Percentiles rank a stretch among this genome's conserved stretches.
phyloP scores from a whole-genome alignment of 2,888 invertebrate genomes.

The Ypsolopha scabrella region DNA sequence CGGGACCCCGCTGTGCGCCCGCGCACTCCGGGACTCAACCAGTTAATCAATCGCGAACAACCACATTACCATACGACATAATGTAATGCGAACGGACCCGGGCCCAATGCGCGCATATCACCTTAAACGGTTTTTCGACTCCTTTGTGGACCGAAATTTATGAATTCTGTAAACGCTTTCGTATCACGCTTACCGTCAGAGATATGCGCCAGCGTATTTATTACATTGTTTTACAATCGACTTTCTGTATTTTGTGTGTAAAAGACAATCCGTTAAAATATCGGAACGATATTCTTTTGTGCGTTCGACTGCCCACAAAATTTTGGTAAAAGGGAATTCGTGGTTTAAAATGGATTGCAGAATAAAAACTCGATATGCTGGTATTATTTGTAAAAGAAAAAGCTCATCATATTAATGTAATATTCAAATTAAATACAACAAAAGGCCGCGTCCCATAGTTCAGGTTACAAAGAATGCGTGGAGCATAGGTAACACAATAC shows the following conservation, averaged over 20 bases:
- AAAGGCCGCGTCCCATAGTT: conserved; percentile 52
- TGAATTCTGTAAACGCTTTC: conserved; percentile 51
- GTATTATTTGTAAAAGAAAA: conserved; percentile 15
- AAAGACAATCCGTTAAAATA: conserved; percentile 11
- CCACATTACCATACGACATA: conserved; percentile 68
- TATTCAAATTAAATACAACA: conserved; percentile 62
- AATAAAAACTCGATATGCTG: too few species aligned
- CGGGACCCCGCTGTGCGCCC: conserved; percentile 48
- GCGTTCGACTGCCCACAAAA: too few species aligned
- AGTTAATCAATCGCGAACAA: conserved; percentile 65
- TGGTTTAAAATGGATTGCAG: too few species aligned
- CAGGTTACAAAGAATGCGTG: conserved; percentile 56
- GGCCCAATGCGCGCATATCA: conserved; percentile 31
- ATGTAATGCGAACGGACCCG: conserved; percentile 59
- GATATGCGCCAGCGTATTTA: conserved; percentile 35
- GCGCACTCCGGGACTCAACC: conserved; percentile 34
- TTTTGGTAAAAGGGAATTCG: too few species aligned
- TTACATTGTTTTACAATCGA: conserved; percentile 47
- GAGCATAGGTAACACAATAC: conserved; percentile 57
- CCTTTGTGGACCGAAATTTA: conserved; percentile 64
- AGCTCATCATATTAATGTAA: conserved; percentile 52
- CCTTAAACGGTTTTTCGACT: conserved; percentile 61
- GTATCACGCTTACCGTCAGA: conserved; percentile 43
- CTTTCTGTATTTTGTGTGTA: conserved; percentile 34
- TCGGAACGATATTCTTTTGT: too few species aligned